A percentile compares a stretch with the other conserved stretches of the same genome.
These are phyloP conservation scores for Spea multiplicata DNA, from an alignment of 2,113 vertebrate genomes.

Conservation along the genomic window DNA sequence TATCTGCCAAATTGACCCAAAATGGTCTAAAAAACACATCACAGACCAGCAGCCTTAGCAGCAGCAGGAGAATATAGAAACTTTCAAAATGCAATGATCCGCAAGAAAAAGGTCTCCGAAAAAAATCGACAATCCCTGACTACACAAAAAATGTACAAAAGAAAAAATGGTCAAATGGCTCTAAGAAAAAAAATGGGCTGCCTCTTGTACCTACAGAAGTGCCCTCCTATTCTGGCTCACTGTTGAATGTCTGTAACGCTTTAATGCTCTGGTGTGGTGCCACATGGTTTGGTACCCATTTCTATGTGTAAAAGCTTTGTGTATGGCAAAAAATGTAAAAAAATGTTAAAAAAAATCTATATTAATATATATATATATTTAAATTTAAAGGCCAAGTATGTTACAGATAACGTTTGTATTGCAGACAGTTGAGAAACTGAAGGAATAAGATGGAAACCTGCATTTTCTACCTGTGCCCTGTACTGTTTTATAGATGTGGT, in stretches of 20 bases:
- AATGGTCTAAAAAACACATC: slow-evolving; percentile 15
- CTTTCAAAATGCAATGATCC: not conserved
- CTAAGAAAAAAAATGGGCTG: slow-evolving; percentile 10
- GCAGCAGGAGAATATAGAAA: slow-evolving; percentile 8
- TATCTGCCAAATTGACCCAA: slow-evolving; percentile 8
- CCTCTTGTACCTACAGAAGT: slow-evolving; percentile 18
- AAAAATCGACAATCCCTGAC: slow-evolving; percentile 18
- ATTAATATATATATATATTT: slow-evolving; percentile 24
- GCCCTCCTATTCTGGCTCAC: slow-evolving; percentile 25
- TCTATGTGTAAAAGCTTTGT: slow-evolving; percentile 42
- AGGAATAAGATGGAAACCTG: slow-evolving; percentile 44
- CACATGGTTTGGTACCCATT: slow-evolving; percentile 35
- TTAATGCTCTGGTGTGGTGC: slow-evolving; percentile 36
- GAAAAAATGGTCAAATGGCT: not conserved
- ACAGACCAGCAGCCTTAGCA: slow-evolving; percentile 26
- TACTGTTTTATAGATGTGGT: slow-evolving; percentile 94
- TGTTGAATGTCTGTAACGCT: slow-evolving; percentile 46
- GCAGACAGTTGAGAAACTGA: slow-evolving; percentile 3
- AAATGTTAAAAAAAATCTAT: slow-evolving; percentile 32
- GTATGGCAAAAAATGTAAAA: slow-evolving; percentile 38
- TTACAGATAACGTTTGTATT: slow-evolving; percentile 33
- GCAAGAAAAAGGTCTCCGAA: not conserved
- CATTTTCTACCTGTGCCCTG: slow-evolving; percentile 92
- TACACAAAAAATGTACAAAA: not conserved
- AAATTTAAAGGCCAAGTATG: slow-evolving; percentile 37